Base-by-base conservation (phyloP, 2,797 vertebrate species). In the Hafferia zeledoni region DNA sequence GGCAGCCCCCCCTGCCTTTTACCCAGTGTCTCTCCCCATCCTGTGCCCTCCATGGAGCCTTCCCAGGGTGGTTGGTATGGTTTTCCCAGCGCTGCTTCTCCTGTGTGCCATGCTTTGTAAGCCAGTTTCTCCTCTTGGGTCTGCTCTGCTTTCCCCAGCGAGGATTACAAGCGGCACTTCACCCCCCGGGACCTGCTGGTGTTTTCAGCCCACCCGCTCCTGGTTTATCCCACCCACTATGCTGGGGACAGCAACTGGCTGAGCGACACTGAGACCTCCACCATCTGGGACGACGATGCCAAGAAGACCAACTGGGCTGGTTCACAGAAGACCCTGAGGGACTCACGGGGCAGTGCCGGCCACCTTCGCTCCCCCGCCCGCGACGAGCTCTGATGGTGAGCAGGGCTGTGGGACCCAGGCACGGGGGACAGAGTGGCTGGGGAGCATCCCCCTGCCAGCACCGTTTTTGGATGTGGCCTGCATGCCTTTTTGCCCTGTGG, bases 251-350 rank as follows among this genome's bases (percentile, higher is more conserved):
- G 97, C 0, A 95, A 98, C 84, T 99, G 99, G 99, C 97, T 99
- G 95, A 99, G 99, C 2, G 99, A 99, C 98, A 99, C 99, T 0
- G 99, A 99, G 97, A 99, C 99, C 0, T 99, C 99, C 35, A 99
- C 99, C 9, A 98, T 99, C 93, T 99, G 99, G 99, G 99, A 99
- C 0, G 98, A 99, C 0, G 99, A 99, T 96, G 79, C 97, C 0
- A 98, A 98, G 15, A 98, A 95, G 90, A 98, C 99, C 0, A 98
- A 98, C 83, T 99, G 99, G 99, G 98, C 98, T 8, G 99, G 99
- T 43, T 99, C 99, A 0, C 98, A 98, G 78, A 99, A 99, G 97
- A 99, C 98, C 18, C 97, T 99, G 50, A 99, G 99, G 47, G 98
- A 98, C 22, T 86, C 97, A 0, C 88, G 94, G 8, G 94, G 97